Conservation (phyloP, 1,140 invertebrate species). For the Diabrotica undecimpunctata region DNA sequence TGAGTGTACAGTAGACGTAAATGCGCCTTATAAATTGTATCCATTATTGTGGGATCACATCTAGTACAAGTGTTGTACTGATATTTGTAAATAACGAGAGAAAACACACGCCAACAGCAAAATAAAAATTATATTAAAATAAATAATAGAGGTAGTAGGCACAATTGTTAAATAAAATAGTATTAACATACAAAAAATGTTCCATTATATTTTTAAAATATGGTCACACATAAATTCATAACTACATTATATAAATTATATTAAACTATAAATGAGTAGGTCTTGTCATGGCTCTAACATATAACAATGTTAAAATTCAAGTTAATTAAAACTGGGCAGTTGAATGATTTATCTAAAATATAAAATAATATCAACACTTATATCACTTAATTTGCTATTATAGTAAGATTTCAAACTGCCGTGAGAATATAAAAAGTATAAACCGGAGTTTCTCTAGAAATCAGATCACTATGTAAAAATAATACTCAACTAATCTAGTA, state of each 20-base stretch:
- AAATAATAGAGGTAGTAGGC: not conserved
- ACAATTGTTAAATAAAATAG: not conserved
- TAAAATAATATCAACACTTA: slow-evolving; percentile 23
- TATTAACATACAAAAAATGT: slow-evolving; percentile 10
- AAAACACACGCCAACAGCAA: not conserved
- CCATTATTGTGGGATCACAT: no score
- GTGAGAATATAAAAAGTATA: not conserved
- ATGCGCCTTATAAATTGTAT: no score
- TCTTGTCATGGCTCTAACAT: slow-evolving; percentile 13
- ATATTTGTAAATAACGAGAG: no score
- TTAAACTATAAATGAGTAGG: slow-evolving; percentile 20
- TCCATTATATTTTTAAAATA: slow-evolving; percentile 20
- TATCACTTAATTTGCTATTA: slow-evolving; percentile 15
- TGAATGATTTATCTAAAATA: slow-evolving; percentile 18
- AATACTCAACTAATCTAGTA: no score
- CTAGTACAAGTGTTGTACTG: no score
- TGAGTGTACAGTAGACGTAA: no score
- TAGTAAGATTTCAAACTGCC: slow-evolving; percentile 6
- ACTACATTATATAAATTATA: slow-evolving; percentile 11
- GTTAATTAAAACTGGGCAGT: slow-evolving; percentile 11
- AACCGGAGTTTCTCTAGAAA: not conserved
- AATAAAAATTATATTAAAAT: not conserved
- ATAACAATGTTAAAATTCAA: slow-evolving; percentile 22
- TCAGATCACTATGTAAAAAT: not conserved
- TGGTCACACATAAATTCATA: slow-evolving; percentile 13